A percentile compares a stretch with the other conserved stretches of the same genome.
Conservation (phyloP, 2,888 invertebrate genomes). For the Malachius bipustulatus region DNA sequence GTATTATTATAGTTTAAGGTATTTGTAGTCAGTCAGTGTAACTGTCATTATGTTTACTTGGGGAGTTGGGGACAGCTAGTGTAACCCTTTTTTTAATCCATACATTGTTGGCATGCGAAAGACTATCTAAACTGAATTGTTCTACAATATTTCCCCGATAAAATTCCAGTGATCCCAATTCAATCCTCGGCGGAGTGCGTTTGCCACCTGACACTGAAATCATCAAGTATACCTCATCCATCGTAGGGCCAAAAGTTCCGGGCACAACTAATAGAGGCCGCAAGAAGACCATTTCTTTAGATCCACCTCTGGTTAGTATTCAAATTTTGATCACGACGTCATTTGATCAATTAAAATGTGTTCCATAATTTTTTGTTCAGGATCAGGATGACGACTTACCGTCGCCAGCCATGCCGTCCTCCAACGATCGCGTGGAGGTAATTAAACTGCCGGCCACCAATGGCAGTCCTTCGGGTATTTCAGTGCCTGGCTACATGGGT, state of each 20-base stretch:
- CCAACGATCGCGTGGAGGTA: conserved; percentile 65
- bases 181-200: conserved; percentile 71
- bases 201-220: conserved; percentile 83
- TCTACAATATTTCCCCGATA: no score
- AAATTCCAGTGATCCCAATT: conserved; percentile 64
- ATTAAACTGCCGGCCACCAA: conserved; percentile 64
- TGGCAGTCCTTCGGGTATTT: conserved; percentile 34
- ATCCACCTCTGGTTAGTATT: conserved; percentile 55
- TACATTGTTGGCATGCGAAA: no score
- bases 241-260: conserved; percentile 75
- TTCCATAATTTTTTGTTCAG: no score
- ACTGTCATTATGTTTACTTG: no score
- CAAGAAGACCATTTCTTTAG: conserved; percentile 79
- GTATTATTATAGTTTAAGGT: no score
- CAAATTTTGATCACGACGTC: no score
- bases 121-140: no score
- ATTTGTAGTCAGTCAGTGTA: no score
- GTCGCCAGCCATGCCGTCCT: conserved; percentile 27
- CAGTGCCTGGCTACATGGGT: conserved; percentile 25
- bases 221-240: conserved; percentile 79
- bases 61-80: no score
- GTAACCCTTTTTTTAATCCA: no score
- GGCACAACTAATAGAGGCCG: conserved; percentile 75
- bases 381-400: conserved; percentile 26
- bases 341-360: no score